Conservation (phyloP, 2,888 invertebrate species). For the Drosophila nr. perissopoda region DNA sequence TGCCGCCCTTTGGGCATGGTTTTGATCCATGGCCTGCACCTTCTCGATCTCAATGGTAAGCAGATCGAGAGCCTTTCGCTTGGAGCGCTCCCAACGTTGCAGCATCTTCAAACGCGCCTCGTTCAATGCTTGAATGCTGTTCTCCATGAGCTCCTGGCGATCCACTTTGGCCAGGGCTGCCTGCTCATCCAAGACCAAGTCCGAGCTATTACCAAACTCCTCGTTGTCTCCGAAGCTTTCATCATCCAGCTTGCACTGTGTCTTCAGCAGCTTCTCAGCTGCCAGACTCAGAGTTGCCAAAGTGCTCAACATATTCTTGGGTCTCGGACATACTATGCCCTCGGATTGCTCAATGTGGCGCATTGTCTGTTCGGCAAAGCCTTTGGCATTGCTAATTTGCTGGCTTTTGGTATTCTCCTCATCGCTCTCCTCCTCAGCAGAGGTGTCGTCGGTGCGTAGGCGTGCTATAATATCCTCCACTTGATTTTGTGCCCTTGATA, state of each 20-base stretch:
- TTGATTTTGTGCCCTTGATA: conserved; percentile 46
- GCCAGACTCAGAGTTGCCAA: conserved; percentile 60
- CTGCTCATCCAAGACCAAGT: conserved; percentile 36
- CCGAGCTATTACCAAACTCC: neutral
- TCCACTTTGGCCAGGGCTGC: conserved; percentile 27
- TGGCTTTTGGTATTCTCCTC: conserved; percentile 27
- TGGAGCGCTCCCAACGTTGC: conserved; percentile 65
- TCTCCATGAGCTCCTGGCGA: conserved; percentile 34
- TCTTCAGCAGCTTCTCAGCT: conserved; percentile 54
- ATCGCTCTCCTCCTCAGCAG: conserved; percentile 44
- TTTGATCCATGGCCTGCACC: conserved; percentile 55
- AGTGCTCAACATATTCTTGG: conserved; percentile 36
- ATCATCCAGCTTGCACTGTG: conserved; percentile 15
- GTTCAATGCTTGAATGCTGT: conserved; percentile 52
- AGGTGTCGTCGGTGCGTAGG: conserved; percentile 38
- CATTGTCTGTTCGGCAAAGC: conserved; percentile 65
- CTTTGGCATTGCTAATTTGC: conserved; percentile 26
- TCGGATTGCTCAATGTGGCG: conserved; percentile 55
- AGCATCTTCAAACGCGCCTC: conserved; percentile 46
- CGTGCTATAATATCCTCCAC: conserved; percentile 60
- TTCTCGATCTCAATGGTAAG: conserved; percentile 62
- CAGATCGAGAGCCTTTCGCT: conserved; percentile 59
- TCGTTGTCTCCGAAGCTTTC: conserved; percentile 1
- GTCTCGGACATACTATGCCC: neutral
- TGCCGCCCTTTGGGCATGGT: conserved; percentile 19